phyloP scores from a whole-genome alignment of 2,113 vertebrate genomes.

The Bubalus kerabau region DNA sequence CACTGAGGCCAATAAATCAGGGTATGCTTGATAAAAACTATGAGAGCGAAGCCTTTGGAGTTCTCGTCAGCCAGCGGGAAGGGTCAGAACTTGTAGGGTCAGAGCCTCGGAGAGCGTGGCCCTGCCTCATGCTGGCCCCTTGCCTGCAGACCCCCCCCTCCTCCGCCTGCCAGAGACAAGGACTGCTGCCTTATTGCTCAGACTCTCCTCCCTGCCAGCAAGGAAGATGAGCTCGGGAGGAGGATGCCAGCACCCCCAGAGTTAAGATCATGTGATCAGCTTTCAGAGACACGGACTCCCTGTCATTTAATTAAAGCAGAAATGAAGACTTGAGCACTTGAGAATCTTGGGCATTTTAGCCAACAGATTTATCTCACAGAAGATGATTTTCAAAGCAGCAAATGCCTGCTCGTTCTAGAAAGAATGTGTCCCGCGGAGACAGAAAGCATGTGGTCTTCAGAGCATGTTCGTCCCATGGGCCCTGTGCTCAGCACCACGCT shows the following conservation, averaged over 20 bases:
- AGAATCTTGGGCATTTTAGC: not conserved
- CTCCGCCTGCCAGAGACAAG: accelerated
- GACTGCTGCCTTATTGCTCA: accelerated
- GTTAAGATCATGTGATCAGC: not conserved
- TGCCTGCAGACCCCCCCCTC: not conserved
- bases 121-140: accelerated
- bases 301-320: not conserved
- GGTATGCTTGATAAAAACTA: accelerated
- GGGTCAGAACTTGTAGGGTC: accelerated
- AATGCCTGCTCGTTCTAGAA: not conserved
- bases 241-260: not conserved
- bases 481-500: accelerated
- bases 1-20: accelerated
- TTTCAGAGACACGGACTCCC: not conserved
- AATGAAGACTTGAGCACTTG: not conserved
- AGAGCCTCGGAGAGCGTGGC: accelerated
- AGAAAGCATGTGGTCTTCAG: accelerated
- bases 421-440: accelerated
- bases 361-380: not conserved
- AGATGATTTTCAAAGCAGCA: not conserved
- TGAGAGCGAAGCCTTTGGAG: too few relatives aligned
- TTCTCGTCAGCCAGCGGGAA: accelerated
- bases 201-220: not conserved
- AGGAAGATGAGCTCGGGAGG: accelerated
- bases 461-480: accelerated